phyloP scores from a whole-genome alignment of 2,113 vertebrate genomes.

The Hirundichthys speculiger region DNA sequence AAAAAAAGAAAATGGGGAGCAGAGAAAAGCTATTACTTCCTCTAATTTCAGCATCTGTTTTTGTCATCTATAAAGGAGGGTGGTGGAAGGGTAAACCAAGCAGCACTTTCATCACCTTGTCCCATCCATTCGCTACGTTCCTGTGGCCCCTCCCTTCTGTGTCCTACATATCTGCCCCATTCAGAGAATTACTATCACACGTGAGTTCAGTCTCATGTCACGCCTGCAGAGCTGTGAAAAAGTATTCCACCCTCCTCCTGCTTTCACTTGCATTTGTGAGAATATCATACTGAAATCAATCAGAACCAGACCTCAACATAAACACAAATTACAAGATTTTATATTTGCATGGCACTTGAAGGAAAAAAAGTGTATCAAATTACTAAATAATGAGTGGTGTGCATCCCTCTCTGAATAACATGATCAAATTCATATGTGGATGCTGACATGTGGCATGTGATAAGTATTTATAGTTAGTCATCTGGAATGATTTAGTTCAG shows the following conservation, averaged over 20 bases:
- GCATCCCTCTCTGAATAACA: too few relatives aligned
- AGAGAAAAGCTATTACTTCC: conserved; percentile 5
- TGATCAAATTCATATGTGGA: too few relatives aligned
- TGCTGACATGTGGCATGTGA: too few relatives aligned
- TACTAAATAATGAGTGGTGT: too few relatives aligned
- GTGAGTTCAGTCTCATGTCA: conserved; percentile 15
- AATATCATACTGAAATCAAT: not conserved
- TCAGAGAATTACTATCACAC: conserved; percentile 33
- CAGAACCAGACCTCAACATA: too few relatives aligned
- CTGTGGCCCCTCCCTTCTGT: conserved; percentile 13
- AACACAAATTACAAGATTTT: too few relatives aligned
- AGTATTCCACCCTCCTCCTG: not conserved
- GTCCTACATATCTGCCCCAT: conserved; percentile 44
- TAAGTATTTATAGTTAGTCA: too few relatives aligned
- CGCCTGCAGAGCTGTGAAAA: conserved; percentile 5
- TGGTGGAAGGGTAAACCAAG: conserved; percentile 1
- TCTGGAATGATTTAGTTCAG: too few relatives aligned
- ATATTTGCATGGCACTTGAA: too few relatives aligned
- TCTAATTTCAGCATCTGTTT: conserved; percentile 1
- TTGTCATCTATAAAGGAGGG: conserved; percentile 8
- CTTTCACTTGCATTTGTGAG: not conserved
- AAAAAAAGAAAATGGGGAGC: not conserved
- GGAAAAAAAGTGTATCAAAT: too few relatives aligned
- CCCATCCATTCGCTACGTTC: conserved; percentile 8
- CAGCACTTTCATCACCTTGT: not conserved